Percentiles rank a stretch among this genome's conserved stretches.
Conservation (phyloP, 1,140 invertebrate species). For the Laupala kohalensis region DNA sequence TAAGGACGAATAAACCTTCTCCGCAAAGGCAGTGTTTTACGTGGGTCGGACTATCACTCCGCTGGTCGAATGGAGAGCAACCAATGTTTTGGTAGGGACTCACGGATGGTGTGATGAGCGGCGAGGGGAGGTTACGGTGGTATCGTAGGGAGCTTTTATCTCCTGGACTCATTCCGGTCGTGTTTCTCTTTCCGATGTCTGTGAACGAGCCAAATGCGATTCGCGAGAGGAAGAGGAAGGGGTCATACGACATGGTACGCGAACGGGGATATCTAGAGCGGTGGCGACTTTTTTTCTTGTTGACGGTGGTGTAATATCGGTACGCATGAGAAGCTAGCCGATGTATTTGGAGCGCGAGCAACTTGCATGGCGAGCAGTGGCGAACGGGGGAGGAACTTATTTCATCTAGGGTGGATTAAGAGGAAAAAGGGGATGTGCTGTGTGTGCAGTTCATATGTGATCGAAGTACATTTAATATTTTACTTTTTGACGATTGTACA, state of each 20-base stretch:
- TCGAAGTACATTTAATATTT: too few species aligned
- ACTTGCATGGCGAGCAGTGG: too few species aligned
- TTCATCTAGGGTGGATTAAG: too few species aligned
- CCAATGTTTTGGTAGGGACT: neutral
- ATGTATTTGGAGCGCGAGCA: neutral
- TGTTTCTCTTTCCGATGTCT: neutral
- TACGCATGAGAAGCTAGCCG: neutral
- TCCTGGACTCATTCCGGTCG: too few species aligned
- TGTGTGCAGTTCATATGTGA: too few species aligned
- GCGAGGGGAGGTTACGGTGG: neutral
- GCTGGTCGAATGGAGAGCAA: neutral
- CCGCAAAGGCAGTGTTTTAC: neutral
- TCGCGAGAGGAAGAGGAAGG: too few species aligned
- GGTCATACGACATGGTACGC: too few species aligned
- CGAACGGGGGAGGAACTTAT: too few species aligned
- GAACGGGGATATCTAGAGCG: neutral
- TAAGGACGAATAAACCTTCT: neutral
- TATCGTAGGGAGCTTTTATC: neutral
- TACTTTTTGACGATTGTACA: too few species aligned
- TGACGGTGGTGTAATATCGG: neutral
- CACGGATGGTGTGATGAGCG: neutral
- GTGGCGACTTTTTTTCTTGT: neutral
- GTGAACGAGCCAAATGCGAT: neutral
- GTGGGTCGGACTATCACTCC: neutral
- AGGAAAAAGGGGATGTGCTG: too few species aligned